phyloP scores from a whole-genome alignment of 2,113 vertebrate genomes.

The Phainopepla nitens region DNA sequence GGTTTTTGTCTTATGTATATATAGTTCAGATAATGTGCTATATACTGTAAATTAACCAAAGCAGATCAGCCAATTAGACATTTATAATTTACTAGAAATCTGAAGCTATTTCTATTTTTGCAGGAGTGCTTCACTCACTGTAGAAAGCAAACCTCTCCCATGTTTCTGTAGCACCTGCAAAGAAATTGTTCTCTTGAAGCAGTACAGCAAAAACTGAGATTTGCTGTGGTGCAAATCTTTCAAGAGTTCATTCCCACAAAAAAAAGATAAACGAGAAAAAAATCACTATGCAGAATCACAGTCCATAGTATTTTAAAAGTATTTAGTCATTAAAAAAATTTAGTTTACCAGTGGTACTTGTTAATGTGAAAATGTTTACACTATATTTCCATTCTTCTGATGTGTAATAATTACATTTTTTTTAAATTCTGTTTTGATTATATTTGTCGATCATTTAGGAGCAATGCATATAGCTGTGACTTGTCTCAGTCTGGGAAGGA shows the following conservation, averaged over 20 bases:
- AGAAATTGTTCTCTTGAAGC: not conserved
- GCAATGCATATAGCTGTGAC: not conserved
- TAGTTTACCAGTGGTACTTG: not conserved
- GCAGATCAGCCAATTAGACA: not conserved
- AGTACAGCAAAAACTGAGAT: not conserved
- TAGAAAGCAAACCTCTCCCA: not conserved
- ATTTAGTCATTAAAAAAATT: not conserved
- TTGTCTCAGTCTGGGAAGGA: not conserved
- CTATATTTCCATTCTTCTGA: not conserved
- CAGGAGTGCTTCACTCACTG: not conserved
- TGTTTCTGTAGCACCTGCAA: not conserved
- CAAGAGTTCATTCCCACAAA: not conserved
- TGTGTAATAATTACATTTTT: not conserved
- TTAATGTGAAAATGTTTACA: not conserved
- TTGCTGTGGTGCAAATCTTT: not conserved
- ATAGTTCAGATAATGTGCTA: not conserved
- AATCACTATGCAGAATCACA: not conserved
- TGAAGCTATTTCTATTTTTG: not conserved
- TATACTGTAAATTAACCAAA: not conserved
- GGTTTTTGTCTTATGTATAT: not conserved
- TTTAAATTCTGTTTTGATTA: not conserved
- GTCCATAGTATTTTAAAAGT: not conserved
- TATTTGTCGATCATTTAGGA: not conserved
- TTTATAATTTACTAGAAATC: not conserved
- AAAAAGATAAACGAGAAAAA: not conserved